These are phyloP conservation scores for Chloroclystis v-ata DNA, from an alignment of 2,888 invertebrate species.

Conservation along the genomic window DNA sequence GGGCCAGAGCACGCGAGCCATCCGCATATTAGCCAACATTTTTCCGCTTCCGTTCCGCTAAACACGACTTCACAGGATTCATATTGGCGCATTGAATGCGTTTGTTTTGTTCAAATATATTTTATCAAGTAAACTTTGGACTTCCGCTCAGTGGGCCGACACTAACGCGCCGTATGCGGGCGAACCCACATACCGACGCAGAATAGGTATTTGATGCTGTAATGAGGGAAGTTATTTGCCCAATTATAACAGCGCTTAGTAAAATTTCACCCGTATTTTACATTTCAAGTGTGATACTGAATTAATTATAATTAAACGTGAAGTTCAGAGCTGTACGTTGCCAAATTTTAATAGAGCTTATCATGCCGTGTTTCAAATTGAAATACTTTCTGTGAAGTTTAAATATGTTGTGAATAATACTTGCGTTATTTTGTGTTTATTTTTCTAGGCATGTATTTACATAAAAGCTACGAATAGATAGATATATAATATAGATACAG, in stretches of 20 bases:
- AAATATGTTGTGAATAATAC: no score
- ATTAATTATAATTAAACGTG: constrained; percentile 7
- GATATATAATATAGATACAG: no score
- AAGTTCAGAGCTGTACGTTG: no score
- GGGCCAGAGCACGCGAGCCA: constrained; percentile 54
- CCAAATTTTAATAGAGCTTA: no score
- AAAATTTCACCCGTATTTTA: constrained; percentile 36
- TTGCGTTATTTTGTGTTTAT: no score
- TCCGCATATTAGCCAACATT: constrained; percentile 72
- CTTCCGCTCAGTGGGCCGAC: constrained; percentile 64
- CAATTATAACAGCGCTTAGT: constrained; percentile 58
- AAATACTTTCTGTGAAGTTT: no score
- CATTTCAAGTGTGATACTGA: constrained; percentile 17
- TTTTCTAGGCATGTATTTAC: no score
- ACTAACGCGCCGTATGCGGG: constrained; percentile 67
- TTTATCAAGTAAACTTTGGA: constrained; percentile 76
- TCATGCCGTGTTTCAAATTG: no score
- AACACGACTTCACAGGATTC: constrained; percentile 74
- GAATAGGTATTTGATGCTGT: constrained; percentile 52
- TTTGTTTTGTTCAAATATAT: constrained; percentile 77
- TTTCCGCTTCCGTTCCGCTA: constrained; percentile 75
- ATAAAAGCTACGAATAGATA: no score
- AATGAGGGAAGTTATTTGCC: constrained; percentile 68
- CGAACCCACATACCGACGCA: constrained; percentile 31
- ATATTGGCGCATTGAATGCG: constrained; percentile 72